phyloP scores from a whole-genome alignment of 1,140 invertebrate genomes.

The Augochlora pura region DNA sequence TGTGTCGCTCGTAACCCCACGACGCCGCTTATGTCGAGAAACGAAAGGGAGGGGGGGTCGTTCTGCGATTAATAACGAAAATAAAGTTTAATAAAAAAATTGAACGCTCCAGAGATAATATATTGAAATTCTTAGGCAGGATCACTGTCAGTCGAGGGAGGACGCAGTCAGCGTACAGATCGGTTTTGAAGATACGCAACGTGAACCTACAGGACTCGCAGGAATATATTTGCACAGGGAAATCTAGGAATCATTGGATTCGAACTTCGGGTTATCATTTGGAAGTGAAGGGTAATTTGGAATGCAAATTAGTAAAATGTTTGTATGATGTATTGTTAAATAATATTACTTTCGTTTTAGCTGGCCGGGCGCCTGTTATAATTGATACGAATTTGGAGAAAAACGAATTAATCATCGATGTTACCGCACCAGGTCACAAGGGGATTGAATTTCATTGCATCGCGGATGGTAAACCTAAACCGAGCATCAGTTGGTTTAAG shows the following conservation, averaged over 20 bases:
- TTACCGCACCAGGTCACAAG: slow-evolving; percentile 53
- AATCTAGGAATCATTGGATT: slow-evolving; percentile 38
- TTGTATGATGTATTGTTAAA: background rate
- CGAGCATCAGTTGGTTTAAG: slow-evolving; percentile 75
- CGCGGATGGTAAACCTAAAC: slow-evolving; percentile 70
- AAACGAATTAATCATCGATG: slow-evolving; percentile 52
- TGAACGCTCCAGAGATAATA: background rate
- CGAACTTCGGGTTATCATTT: slow-evolving; percentile 56
- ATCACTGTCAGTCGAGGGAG: slow-evolving; percentile 32
- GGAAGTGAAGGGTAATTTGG: slow-evolving; percentile 61
- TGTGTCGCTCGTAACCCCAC: too few relatives aligned
- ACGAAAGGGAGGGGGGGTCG: too few relatives aligned
- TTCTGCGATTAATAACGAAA: too few relatives aligned
- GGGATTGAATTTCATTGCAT: slow-evolving; percentile 65
- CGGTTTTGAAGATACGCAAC: slow-evolving; percentile 62
- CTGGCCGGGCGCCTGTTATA: slow-evolving; percentile 32
- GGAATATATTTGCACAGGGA: slow-evolving; percentile 66
- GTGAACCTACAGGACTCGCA: slow-evolving; percentile 59
- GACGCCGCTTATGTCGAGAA: too few relatives aligned
- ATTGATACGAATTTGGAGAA: slow-evolving; percentile 63
- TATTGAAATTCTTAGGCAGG: slow-evolving; percentile 57
- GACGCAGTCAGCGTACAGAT: slow-evolving; percentile 66
- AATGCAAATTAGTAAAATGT: background rate
- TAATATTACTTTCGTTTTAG: slow-evolving; percentile 44
- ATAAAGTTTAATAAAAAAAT: too few relatives aligned